Evolutionary conservation across 2,113 vertebrate species (phyloP).

Genomic region (Mixornis gularis): DNA sequence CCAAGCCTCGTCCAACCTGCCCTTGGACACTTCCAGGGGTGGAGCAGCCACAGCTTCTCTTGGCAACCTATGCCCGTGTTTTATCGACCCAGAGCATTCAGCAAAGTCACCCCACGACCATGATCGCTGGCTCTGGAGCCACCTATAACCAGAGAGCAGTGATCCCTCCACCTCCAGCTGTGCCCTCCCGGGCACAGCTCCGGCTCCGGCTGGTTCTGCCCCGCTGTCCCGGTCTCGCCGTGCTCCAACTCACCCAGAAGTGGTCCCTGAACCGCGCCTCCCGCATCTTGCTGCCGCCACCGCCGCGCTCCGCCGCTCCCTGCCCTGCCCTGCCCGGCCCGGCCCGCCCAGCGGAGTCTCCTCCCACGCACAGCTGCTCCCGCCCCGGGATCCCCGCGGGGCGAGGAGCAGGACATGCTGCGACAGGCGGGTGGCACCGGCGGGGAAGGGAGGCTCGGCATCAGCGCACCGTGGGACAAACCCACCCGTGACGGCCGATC

Average conservation of each 20-base stretch:
- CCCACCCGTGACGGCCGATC: not conserved
- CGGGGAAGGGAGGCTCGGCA: no score
- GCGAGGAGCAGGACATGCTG: not conserved
- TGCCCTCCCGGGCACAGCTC: not conserved
- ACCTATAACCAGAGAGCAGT: no score
- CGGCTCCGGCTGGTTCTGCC: not conserved
- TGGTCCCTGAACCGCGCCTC: conserved; percentile 81
- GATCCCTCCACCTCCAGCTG: not conserved
- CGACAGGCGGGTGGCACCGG: no score
- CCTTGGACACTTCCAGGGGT: not conserved
- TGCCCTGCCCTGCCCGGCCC: not conserved
- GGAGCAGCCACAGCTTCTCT: not conserved
- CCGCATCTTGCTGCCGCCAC: conserved; percentile 67
- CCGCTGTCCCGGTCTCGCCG: not conserved
- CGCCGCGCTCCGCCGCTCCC: not conserved
- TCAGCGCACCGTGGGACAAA: not conserved
- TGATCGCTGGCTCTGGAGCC: fast-evolving
- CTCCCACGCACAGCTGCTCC: not conserved
- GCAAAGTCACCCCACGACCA: not conserved
- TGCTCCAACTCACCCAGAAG: conserved; percentile 84
- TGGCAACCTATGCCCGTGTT: not conserved
- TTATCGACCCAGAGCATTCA: not conserved
- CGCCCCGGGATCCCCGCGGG: not conserved
- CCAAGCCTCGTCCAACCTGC: fast-evolving
- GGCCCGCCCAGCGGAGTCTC: not conserved